Evolutionary conservation across 2,888 invertebrate genomes (phyloP).

Genomic region (Melinopterus prodromus): DNA sequence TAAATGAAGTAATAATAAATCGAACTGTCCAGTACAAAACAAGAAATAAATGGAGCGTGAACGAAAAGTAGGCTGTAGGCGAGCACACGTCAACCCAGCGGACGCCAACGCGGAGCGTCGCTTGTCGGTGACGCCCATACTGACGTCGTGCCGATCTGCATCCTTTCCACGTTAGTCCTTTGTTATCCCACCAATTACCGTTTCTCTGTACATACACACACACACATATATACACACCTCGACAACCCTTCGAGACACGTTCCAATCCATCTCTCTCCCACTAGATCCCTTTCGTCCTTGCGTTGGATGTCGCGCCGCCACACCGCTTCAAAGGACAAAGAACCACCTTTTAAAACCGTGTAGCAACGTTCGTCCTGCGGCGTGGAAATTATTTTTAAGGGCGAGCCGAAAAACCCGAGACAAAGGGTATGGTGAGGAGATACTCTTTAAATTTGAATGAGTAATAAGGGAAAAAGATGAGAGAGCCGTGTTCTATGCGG

Average conservation of each 20-base stretch:
- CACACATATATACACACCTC: neutral
- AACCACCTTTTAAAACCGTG: slow-evolving; percentile 23
- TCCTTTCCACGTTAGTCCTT: slow-evolving; percentile 49
- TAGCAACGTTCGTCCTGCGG: slow-evolving; percentile 38
- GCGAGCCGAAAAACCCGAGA: slow-evolving; percentile 45
- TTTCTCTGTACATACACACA: neutral
- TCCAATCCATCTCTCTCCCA: neutral
- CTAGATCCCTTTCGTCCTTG: neutral
- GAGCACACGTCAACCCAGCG: neutral
- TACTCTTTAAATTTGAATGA: slow-evolving; percentile 49
- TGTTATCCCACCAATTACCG: slow-evolving; percentile 50
- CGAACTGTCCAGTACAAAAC: neutral
- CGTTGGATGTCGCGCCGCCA: neutral
- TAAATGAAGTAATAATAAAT: neutral
- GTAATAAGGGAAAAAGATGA: slow-evolving; percentile 41
- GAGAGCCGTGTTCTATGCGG: neutral
- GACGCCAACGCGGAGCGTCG: slow-evolving; percentile 7
- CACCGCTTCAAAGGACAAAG: neutral
- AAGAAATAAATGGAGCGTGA: neutral
- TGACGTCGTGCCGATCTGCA: slow-evolving; percentile 48
- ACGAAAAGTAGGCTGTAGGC: neutral
- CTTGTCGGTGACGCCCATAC: slow-evolving; percentile 44
- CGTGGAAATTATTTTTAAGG: slow-evolving; percentile 54
- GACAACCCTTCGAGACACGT: neutral
- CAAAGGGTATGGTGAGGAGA: neutral